Base-by-base conservation (phyloP, 1,140 invertebrate genomes). In the Diachasma alloeum region DNA sequence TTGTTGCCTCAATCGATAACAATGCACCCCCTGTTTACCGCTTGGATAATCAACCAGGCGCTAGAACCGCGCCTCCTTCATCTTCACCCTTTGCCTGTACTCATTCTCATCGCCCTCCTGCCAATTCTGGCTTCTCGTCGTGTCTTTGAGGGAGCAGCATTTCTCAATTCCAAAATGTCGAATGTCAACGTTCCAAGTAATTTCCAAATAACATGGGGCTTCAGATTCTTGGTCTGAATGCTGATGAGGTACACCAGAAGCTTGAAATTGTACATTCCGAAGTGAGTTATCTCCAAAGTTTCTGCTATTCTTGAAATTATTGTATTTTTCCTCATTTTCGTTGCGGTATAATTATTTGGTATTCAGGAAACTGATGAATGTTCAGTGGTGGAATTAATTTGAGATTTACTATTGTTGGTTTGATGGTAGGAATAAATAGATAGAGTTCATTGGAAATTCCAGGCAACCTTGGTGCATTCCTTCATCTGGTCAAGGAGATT, bases 1-100 rank as follows among this genome's bases (percentile, higher is more conserved):
- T 85, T 86, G 85, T 86, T 86, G 82, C 80, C 74, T 83, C 83
- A 86, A 86, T 86, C 85, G 84, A 86, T 86, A 86, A 86, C 84
- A 85, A 86, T 86, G 83, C 82, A 73, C 77, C 77, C 77, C 17
- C 72, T 86, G 82, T 86, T 86, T 86, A 85, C 85, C 77, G 79
- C 74, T 44, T 80, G 80, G 80, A 86, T 86, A 86, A 86, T 86
- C 85, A 86, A 86, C 85, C 59, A 84, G 82, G 83, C 77, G 81
- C 74, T 72, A 80, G 78, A 82, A 83, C 82, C 81, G 71, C 77
- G 17, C 73, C 72, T 53, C 59, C 36, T 39, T 70, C 37, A 31
- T 71, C 19, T 31, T 22, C 11, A 26, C 24, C 59, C 59, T 63
- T 63, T 42, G 10, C 39, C 39, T 26, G 24, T 26, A 22, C 59